Conservation (phyloP, 2,113 vertebrate genomes). For the Callipepla californica region DNA sequence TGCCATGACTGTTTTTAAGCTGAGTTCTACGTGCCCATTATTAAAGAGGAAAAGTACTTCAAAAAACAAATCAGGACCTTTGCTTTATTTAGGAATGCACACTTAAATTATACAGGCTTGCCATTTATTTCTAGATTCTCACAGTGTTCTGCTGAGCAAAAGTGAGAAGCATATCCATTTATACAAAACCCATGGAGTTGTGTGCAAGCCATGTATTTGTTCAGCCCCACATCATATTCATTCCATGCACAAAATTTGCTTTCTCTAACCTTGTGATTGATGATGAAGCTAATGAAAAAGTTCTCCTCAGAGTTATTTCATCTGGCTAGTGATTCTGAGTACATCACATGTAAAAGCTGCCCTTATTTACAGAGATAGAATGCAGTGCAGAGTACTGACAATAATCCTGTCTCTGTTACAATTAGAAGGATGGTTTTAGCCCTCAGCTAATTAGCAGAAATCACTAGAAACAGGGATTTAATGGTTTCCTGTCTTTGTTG, state of each 20-base stretch:
- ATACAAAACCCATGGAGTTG: not conserved
- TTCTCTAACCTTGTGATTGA: not conserved
- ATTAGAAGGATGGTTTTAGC: not conserved
- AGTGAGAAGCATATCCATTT: not conserved
- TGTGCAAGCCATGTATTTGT: not conserved
- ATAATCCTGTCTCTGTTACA: not conserved
- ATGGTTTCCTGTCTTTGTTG: not conserved
- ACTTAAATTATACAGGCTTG: not conserved
- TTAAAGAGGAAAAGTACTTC: not conserved
- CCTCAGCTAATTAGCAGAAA: not conserved
- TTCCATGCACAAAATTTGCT: not conserved
- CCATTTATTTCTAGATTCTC: not conserved
- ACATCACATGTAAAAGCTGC: not conserved
- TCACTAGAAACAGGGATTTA: not conserved
- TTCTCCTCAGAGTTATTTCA: not conserved
- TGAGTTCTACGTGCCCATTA: not conserved
- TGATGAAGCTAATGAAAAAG: not conserved
- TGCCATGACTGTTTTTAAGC: not conserved
- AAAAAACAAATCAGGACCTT: not conserved
- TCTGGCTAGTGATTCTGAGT: not conserved
- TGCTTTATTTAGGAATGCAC: not conserved
- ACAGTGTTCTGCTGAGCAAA: not conserved
- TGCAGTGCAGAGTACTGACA: not conserved
- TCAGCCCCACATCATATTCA: not conserved
- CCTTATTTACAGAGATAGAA: not conserved